Evolutionary conservation across 2,888 invertebrate genomes (phyloP).

Genomic region (Litoditis marina): DNA sequence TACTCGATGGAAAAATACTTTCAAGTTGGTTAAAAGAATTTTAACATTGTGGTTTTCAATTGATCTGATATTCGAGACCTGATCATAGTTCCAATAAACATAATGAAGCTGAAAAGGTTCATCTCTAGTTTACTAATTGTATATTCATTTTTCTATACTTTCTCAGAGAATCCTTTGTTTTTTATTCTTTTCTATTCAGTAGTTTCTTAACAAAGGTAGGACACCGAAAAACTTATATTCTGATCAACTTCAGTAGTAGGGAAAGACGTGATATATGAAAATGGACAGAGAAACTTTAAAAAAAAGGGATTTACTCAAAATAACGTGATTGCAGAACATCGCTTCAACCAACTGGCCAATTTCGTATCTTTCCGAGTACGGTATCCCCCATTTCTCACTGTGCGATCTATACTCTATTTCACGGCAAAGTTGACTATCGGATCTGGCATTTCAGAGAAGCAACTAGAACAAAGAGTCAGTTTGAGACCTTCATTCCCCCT

Average conservation of each 20-base stretch:
- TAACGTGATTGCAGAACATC: slow-evolving; percentile 29
- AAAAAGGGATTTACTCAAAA: neutral
- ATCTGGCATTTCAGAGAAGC: slow-evolving; percentile 18
- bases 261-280: no score
- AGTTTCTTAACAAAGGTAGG: no score
- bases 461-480: slow-evolving; percentile 34
- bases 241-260: no score
- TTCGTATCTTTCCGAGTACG: slow-evolving; percentile 35
- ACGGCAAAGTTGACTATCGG: slow-evolving; percentile 40
- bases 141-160: no score
- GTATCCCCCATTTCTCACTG: slow-evolving; percentile 29
- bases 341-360: slow-evolving; percentile 46
- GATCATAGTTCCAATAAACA: neutral
- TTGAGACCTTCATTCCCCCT: no score
- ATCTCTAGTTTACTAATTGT: no score
- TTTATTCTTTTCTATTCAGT: no score
- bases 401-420: slow-evolving; percentile 38
- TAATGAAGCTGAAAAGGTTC: no score
- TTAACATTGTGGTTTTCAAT: slow-evolving; percentile 1
- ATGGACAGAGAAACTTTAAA: neutral
- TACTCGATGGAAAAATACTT: slow-evolving; percentile 81
- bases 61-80: neutral
- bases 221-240: no score
- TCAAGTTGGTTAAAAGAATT: slow-evolving; percentile 71
- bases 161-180: no score